phyloP scores from a whole-genome alignment of 2,113 vertebrate species.

The Apeltes quadracus region DNA sequence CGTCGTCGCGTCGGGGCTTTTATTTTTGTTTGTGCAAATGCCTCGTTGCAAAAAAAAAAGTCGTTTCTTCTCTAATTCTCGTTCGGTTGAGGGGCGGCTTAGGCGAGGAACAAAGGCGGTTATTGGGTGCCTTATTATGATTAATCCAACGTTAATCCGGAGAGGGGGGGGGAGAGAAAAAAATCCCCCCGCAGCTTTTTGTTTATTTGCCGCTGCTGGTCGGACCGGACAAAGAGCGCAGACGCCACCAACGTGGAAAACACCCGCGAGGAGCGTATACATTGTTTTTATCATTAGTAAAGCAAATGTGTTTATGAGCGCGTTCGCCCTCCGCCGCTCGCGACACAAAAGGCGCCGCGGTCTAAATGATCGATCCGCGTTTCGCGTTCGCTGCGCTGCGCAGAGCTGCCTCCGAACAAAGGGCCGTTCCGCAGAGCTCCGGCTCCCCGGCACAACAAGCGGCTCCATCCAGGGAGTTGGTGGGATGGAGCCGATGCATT shows the following conservation, averaged over 20 bases:
- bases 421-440: slow-evolving; percentile 73
- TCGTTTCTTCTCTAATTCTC: slow-evolving; percentile 35
- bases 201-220: slow-evolving; percentile 78
- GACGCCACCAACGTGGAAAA: slow-evolving; percentile 53
- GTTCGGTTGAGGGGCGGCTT: slow-evolving; percentile 39
- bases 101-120: slow-evolving; percentile 66
- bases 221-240: slow-evolving; percentile 80
- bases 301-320: slow-evolving; percentile 28
- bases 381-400: slow-evolving; percentile 75
- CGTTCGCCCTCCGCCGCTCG: slow-evolving; percentile 52
- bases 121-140: slow-evolving; percentile 77
- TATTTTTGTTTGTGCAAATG: slow-evolving; percentile 46
- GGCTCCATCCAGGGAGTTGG: slow-evolving; percentile 42
- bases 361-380: slow-evolving; percentile 79
- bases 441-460: slow-evolving; percentile 47
- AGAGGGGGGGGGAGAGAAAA: not conserved
- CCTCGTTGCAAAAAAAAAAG: slow-evolving; percentile 25
- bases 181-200: slow-evolving; percentile 65
- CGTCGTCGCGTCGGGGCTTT: slow-evolving; percentile 53
- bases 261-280: slow-evolving; percentile 25
- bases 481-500: slow-evolving; percentile 46
- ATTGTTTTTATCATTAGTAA: slow-evolving; percentile 8
- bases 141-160: slow-evolving; percentile 78
- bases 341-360: slow-evolving; percentile 76
- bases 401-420: slow-evolving; percentile 79